Conservation (phyloP, 2,888 invertebrate genomes). For the Carcina quercana region DNA sequence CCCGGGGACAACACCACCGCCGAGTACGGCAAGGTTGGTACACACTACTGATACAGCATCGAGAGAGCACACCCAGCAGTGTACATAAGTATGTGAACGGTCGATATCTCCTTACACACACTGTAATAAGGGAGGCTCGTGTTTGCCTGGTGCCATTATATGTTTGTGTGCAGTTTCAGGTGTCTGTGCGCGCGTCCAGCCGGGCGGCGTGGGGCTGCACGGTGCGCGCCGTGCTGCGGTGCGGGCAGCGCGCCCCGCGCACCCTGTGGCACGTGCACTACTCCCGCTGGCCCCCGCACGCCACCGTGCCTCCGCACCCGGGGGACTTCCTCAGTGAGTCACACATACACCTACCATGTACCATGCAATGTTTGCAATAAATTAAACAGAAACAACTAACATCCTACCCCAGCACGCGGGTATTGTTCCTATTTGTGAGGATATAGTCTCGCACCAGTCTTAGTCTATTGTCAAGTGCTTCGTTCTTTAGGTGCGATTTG, state of each 20-base stretch:
- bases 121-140: too few relatives aligned
- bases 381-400: too few relatives aligned
- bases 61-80: too few relatives aligned
- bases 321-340: slow-evolving; percentile 75
- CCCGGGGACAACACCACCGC: slow-evolving; percentile 70
- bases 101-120: too few relatives aligned
- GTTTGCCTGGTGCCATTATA: too few relatives aligned
- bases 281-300: slow-evolving; percentile 80
- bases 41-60: background rate
- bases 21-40: slow-evolving; percentile 78
- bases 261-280: slow-evolving; percentile 90
- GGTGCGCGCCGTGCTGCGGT: slow-evolving; percentile 42
- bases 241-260: slow-evolving; percentile 35
- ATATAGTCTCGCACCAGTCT: too few relatives aligned
- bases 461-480: too few relatives aligned
- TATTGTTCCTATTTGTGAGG: too few relatives aligned
- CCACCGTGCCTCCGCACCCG: slow-evolving; percentile 77
- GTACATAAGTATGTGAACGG: too few relatives aligned
- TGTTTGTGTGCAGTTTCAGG: slow-evolving; percentile 23
- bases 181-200: slow-evolving; percentile 30
- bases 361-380: too few relatives aligned
- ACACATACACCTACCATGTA: background rate
- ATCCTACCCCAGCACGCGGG: too few relatives aligned
- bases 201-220: slow-evolving; percentile 53
- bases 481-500: too few relatives aligned